Percentiles rank a stretch among this genome's conserved stretches.
Evolutionary conservation across 2,888 invertebrate species (phyloP).

Genomic region (Theretra japonica): DNA sequence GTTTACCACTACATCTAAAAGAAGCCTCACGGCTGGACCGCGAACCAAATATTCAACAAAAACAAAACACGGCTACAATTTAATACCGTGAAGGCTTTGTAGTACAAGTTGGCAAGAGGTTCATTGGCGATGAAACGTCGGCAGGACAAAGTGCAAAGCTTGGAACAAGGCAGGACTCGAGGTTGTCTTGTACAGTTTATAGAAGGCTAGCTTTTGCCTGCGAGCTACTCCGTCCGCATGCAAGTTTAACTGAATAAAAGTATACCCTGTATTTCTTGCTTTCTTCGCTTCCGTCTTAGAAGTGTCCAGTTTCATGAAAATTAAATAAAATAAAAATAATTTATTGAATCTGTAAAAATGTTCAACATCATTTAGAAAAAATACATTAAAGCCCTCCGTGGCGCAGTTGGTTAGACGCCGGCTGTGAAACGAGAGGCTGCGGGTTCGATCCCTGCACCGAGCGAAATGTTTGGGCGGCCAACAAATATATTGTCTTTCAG

Average conservation of each 20-base stretch:
- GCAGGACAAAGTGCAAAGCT: constrained; percentile 21
- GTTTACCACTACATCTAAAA: too few relatives aligned
- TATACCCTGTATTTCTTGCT: not conserved
- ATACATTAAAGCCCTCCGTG: too few relatives aligned
- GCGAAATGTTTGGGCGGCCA: too few relatives aligned
- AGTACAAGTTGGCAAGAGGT: constrained; percentile 11
- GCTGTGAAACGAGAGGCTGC: too few relatives aligned
- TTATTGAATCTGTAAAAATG: too few relatives aligned
- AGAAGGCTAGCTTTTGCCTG: not conserved
- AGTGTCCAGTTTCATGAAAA: not conserved
- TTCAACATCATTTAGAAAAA: too few relatives aligned
- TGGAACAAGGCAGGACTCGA: not conserved
- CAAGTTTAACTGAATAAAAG: constrained; percentile 10
- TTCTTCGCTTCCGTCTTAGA: not conserved
- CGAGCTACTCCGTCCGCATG: not conserved
- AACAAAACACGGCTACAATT: constrained; percentile 1
- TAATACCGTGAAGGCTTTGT: constrained; percentile 11
- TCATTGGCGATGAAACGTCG: constrained; percentile 8
- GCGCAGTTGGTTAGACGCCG: too few relatives aligned
- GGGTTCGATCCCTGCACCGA: too few relatives aligned
- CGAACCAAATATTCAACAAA: not conserved
- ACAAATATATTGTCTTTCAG: too few relatives aligned
- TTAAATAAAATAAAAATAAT: too few relatives aligned
- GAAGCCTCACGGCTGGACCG: not conserved
- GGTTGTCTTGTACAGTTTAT: constrained; percentile 15